Conservation (phyloP, 2,113 vertebrate species). For the Puma concolor region DNA sequence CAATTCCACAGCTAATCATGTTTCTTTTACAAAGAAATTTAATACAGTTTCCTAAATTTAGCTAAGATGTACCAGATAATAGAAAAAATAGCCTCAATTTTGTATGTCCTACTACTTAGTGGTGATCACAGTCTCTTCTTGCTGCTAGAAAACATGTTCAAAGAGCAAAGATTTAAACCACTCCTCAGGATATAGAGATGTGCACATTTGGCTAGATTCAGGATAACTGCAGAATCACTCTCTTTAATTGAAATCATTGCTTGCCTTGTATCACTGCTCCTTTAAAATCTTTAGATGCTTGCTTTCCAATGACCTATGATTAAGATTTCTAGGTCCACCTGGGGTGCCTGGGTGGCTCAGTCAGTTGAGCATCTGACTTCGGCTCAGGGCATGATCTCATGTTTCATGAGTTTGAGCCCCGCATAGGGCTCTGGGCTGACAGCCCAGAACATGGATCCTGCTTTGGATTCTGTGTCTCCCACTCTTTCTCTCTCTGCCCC, state of each 20-base stretch:
- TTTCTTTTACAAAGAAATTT: not conserved
- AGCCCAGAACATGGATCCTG: too few species aligned
- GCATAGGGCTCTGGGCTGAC: too few species aligned
- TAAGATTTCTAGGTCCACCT: not conserved
- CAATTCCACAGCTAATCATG: not conserved
- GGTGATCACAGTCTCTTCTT: not conserved
- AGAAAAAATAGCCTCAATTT: not conserved
- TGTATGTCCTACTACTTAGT: not conserved
- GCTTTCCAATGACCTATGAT: not conserved
- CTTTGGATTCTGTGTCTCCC: too few species aligned
- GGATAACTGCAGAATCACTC: not conserved
- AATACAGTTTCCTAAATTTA: not conserved
- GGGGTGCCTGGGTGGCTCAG: too few species aligned
- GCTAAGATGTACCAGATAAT: not conserved
- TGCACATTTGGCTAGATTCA: not conserved
- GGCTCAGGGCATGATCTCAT: too few species aligned
- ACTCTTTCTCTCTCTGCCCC: too few species aligned
- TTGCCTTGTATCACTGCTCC: not conserved
- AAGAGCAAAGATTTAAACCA: not conserved
- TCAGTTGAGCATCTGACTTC: too few species aligned
- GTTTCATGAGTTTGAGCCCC: too few species aligned
- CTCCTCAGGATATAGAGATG: not conserved
- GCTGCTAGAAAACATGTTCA: not conserved
- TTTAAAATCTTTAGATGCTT: not conserved
- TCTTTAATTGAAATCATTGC: not conserved